A percentile compares a stretch with the other conserved stretches of the same genome.
Conservation (phyloP, 2,113 vertebrate species). For the Chauna torquata region DNA sequence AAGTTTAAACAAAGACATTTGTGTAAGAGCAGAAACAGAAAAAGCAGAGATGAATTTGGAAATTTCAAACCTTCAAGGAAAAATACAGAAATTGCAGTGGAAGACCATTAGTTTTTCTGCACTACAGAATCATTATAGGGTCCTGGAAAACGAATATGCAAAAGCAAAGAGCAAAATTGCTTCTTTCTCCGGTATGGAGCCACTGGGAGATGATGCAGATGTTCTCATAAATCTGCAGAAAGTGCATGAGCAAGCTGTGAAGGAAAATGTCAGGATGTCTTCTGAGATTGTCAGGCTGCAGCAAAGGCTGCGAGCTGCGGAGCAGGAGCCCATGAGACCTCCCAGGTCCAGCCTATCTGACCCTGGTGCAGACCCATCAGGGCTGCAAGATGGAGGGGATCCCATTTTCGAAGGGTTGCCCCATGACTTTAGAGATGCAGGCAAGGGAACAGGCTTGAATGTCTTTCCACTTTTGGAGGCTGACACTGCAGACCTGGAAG, state of each 20-base stretch:
- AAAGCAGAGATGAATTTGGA: constrained; percentile 74
- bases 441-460: accelerated
- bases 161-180: constrained; percentile 56
- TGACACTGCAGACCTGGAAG: constrained; percentile 40
- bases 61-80: constrained; percentile 67
- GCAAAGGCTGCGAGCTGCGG: constrained; percentile 9
- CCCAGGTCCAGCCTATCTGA: not conserved
- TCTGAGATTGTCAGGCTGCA: constrained; percentile 62
- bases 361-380: not conserved
- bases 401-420: not conserved
- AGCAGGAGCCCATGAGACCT: not conserved
- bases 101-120: not conserved
- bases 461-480: not conserved
- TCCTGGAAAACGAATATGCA: not conserved
- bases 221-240: constrained; percentile 70
- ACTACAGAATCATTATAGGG: constrained; percentile 17
- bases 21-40: constrained; percentile 67
- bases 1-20: constrained; percentile 49
- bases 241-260: constrained; percentile 68
- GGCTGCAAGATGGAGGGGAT: not conserved
- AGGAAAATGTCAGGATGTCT: constrained; percentile 72
- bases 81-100: constrained; percentile 71
- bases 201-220: constrained; percentile 56
- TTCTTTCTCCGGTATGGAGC: not conserved
- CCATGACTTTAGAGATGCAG: not conserved